phyloP scores from a whole-genome alignment of 2,113 vertebrate genomes.

The Dicaeum eximium region DNA sequence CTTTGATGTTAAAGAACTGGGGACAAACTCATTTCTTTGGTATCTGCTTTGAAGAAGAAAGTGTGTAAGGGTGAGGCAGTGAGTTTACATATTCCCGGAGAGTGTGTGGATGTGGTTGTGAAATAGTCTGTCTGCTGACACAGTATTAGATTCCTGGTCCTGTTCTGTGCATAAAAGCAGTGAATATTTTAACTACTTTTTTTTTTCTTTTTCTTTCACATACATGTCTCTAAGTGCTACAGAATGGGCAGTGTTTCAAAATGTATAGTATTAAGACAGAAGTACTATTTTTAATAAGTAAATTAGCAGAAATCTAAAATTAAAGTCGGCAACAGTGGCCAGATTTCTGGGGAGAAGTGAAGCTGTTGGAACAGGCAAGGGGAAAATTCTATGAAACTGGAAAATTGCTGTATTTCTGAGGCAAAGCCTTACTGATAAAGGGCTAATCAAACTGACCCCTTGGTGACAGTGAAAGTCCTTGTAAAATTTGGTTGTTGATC shows the following conservation, averaged over 20 bases:
- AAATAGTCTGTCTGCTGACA: slow-evolving; percentile 11
- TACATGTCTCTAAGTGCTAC: background rate
- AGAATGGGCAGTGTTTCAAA: background rate
- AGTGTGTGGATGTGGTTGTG: background rate
- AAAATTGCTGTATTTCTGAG: background rate
- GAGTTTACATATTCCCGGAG: background rate
- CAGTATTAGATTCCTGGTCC: slow-evolving; percentile 36
- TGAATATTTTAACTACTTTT: background rate
- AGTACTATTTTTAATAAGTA: background rate
- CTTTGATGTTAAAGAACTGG: slow-evolving; percentile 18
- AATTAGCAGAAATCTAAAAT: slow-evolving; percentile 4
- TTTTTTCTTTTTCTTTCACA: background rate
- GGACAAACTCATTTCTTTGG: slow-evolving; percentile 2
- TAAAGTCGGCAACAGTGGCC: background rate
- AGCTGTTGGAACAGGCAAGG: background rate
- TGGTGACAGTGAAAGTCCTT: background rate
- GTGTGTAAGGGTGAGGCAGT: background rate
- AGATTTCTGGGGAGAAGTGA: background rate
- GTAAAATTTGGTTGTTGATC: background rate
- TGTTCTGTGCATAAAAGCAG: background rate
- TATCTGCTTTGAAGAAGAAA: slow-evolving; percentile 39
- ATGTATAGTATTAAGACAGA: background rate
- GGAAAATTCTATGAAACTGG: background rate
- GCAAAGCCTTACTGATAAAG: background rate
- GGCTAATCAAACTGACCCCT: background rate